Evolutionary conservation across 2,797 vertebrate species (phyloP).

Genomic region (Pelodytes ibericus): DNA sequence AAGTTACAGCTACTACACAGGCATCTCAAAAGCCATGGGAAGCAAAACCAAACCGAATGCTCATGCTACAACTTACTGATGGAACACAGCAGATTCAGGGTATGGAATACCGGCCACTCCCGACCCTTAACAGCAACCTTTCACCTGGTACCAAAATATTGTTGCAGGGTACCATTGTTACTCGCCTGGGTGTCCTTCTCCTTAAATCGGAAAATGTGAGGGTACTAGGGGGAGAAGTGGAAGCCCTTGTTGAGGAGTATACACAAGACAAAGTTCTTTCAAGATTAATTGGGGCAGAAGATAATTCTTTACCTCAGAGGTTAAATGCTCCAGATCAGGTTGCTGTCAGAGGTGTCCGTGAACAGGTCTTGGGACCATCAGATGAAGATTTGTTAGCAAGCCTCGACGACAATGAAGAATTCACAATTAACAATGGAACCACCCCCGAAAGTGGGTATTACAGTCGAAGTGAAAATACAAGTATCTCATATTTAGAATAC

Average conservation of each 20-base stretch:
- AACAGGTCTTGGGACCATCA: constrained; percentile 67
- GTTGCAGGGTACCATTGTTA: constrained; percentile 80
- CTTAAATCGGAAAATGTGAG: constrained; percentile 87
- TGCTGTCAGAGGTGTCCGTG: constrained; percentile 64
- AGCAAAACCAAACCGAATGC: constrained; percentile 84
- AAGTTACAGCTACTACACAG: constrained; percentile 84
- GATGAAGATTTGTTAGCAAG: constrained; percentile 86
- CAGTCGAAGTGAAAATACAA: constrained; percentile 67
- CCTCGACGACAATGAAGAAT: constrained; percentile 75
- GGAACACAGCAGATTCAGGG: constrained; percentile 89
- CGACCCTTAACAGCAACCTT: constrained; percentile 77
- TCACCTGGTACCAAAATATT: constrained; percentile 91
- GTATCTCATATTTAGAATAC: constrained; percentile 29
- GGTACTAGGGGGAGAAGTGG: constrained; percentile 91
- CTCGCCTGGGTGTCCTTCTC: constrained; percentile 88
- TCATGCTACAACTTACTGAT: constrained; percentile 92
- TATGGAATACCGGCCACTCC: constrained; percentile 89
- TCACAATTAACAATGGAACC: constrained; percentile 58
- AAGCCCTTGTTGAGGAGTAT: constrained; percentile 83
- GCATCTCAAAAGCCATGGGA: constrained; percentile 86
- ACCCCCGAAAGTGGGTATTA: constrained; percentile 77
- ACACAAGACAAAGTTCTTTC: constrained; percentile 82
- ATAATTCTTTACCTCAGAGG: constrained; percentile 62
- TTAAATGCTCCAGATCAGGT: constrained; percentile 61
- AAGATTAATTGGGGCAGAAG: constrained; percentile 81